phyloP scores from a whole-genome alignment of 2,888 invertebrate species.

The Nyleta sp. region DNA sequence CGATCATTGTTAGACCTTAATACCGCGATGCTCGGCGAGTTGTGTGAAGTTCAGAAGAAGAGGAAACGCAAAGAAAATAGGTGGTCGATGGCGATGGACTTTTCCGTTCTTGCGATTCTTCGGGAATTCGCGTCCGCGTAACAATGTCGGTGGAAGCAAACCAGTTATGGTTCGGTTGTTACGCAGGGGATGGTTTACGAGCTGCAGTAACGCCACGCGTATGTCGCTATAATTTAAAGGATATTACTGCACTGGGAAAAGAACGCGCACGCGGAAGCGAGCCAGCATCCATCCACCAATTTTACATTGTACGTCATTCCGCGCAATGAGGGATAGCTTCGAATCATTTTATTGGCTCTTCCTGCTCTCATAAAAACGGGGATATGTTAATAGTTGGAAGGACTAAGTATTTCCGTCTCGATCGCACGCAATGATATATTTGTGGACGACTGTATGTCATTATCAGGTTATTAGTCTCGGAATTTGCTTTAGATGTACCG shows the following conservation, averaged over 20 bases:
- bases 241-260: conserved; percentile 31
- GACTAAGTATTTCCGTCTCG: conserved; percentile 14
- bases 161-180: conserved; percentile 60
- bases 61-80: conserved; percentile 3
- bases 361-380: conserved; percentile 34
- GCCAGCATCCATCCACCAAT: conserved; percentile 39
- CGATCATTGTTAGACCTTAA: too few species aligned
- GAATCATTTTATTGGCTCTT: conserved; percentile 49
- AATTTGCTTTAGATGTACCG: too few species aligned
- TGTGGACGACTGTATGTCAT: background rate
- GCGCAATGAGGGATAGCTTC: conserved; percentile 28
- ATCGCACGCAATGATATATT: background rate
- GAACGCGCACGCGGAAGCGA: conserved; percentile 45
- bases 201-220: conserved; percentile 61
- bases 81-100: too few species aligned
- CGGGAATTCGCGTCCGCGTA: conserved; percentile 42
- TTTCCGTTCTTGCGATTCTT: conserved; percentile 24
- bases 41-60: conserved; percentile 7
- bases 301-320: conserved; percentile 35
- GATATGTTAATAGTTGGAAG: conserved; percentile 10
- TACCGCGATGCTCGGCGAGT: too few species aligned
- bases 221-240: conserved; percentile 61
- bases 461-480: too few species aligned
- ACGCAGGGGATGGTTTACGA: conserved; percentile 65
- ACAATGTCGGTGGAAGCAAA: conserved; percentile 59